A percentile compares a stretch with the other conserved stretches of the same genome.
Evolutionary conservation across 2,113 vertebrate species (phyloP).

Genomic region (Anarrhichthys ocellatus): DNA sequence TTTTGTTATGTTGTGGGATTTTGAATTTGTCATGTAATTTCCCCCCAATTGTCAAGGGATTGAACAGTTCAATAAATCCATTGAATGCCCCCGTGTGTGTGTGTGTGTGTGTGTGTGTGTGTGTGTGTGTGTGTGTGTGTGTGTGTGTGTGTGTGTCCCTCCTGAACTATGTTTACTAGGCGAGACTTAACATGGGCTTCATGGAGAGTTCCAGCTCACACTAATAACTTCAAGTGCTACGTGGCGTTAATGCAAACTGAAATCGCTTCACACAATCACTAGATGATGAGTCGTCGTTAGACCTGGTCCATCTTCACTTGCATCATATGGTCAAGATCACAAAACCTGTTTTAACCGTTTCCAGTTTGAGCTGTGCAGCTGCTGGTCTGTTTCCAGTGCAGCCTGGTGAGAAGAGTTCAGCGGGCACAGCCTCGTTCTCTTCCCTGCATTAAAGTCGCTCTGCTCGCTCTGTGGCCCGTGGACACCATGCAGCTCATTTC

Average conservation of each 20-base stretch:
- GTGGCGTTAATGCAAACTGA: no score
- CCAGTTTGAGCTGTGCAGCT: not conserved
- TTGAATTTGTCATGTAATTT: conserved; percentile 72
- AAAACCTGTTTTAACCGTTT: conserved; percentile 26
- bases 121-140: conserved; percentile 1
- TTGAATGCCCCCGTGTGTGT: conserved; percentile 65
- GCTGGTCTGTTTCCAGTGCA: conserved; percentile 13
- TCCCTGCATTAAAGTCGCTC: not conserved
- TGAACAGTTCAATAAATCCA: conserved; percentile 83
- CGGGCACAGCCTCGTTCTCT: not conserved
- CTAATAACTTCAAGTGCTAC: no score
- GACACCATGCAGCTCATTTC: no score
- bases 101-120: no score
- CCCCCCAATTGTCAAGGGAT: conserved; percentile 75
- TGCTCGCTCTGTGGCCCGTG: no score
- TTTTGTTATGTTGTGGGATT: conserved; percentile 66
- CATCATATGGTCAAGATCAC: conserved; percentile 31
- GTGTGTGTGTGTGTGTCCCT: not conserved
- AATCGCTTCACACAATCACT: no score
- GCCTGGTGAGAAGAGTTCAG: not conserved
- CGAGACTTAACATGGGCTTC: not conserved
- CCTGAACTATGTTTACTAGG: not conserved
- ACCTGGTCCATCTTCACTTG: no score
- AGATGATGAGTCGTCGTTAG: not conserved
- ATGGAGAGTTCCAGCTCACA: not conserved